These are phyloP conservation scores for Agriotes lineatus DNA, from an alignment of 2,888 invertebrate genomes.

Conservation along the genomic window DNA sequence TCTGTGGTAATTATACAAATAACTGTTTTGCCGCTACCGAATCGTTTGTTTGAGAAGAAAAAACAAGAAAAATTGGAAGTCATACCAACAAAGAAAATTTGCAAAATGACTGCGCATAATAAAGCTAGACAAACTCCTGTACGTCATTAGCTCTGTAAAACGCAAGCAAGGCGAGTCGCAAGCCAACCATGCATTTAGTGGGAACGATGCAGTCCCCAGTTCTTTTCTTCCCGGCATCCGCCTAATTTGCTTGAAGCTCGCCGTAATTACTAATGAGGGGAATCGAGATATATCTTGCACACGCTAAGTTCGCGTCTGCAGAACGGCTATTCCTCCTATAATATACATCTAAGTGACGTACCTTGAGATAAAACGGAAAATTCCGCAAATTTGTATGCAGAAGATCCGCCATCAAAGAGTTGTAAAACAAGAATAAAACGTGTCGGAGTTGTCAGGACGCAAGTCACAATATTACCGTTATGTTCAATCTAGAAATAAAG, in stretches of 20 bases:
- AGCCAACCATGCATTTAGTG: background rate
- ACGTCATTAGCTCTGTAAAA: no score
- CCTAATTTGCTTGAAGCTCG: constrained; percentile 26
- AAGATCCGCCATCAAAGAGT: constrained; percentile 41
- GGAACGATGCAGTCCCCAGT: background rate
- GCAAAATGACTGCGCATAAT: no score
- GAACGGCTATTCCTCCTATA: constrained; percentile 32
- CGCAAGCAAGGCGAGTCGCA: no score
- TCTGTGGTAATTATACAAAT: no score
- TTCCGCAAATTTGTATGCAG: constrained; percentile 48
- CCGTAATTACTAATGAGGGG: constrained; percentile 36
- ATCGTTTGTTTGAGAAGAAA: no score
- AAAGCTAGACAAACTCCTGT: no score
- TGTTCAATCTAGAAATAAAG: constrained; percentile 33
- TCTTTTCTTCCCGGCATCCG: background rate
- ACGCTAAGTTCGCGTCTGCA: constrained; percentile 28
- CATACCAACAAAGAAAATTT: no score
- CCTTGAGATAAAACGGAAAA: constrained; percentile 42
- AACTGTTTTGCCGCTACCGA: no score
- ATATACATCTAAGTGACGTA: constrained; percentile 35
- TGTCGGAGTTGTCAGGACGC: constrained; percentile 40
- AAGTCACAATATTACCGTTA: constrained; percentile 40
- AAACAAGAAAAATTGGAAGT: no score
- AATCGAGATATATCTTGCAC: constrained; percentile 32
- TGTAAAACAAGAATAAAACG: constrained; percentile 45